Conservation (phyloP, 2,797 vertebrate genomes). For the Alauda arvensis region DNA sequence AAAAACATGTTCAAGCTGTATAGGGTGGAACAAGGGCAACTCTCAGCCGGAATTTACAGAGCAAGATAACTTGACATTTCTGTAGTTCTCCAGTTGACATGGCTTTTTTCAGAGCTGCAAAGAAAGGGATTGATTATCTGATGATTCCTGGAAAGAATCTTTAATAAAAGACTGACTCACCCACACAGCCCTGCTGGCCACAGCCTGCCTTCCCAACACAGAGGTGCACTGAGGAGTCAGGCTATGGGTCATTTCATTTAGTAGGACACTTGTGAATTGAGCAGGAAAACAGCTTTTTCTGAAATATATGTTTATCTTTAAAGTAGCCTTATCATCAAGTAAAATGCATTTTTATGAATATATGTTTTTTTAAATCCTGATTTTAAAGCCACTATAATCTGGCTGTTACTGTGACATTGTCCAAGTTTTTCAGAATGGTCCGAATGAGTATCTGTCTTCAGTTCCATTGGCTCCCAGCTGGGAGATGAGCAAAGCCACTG, state of each 20-base stretch:
- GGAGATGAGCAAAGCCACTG: neutral
- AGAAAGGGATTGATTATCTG: slow-evolving; percentile 21
- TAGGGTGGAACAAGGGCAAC: neutral
- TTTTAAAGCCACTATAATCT: neutral
- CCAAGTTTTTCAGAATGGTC: neutral
- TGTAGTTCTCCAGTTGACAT: neutral
- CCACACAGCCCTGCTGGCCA: neutral
- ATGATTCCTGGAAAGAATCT: neutral
- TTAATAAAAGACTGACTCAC: neutral
- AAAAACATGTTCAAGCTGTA: neutral
- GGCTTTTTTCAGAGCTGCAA: neutral
- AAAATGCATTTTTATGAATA: neutral
- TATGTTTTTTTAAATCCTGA: neutral
- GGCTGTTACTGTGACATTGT: neutral
- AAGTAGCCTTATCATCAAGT: neutral
- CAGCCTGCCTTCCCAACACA: neutral
- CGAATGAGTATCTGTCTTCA: neutral
- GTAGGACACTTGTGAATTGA: neutral
- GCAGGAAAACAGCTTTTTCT: neutral
- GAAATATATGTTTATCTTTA: neutral
- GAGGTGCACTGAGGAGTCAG: neutral
- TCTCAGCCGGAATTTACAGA: neutral
- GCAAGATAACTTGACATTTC: slow-evolving; percentile 10
- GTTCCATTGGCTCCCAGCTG: neutral
- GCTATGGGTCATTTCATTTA: neutral